Evolutionary conservation across 1,140 invertebrate genomes (phyloP).

Genomic region (Muscidifurax raptorellus): DNA sequence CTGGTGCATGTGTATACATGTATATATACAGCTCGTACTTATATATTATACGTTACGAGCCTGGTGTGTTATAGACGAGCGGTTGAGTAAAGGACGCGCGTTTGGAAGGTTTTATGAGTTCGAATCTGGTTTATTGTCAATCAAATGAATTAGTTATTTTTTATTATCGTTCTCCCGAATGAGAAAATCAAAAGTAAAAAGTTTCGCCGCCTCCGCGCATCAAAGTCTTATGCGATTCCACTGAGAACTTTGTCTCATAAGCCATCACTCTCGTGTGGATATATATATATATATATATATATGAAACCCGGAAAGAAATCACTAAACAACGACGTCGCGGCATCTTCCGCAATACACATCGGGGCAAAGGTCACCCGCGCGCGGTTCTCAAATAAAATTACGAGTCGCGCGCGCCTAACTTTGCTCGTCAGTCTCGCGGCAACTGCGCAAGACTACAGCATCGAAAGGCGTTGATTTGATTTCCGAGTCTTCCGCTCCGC

Average conservation of each 20-base stretch:
- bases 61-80: not conserved
- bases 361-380: not conserved
- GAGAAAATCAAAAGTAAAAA: too few species aligned
- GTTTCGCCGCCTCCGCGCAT: too few species aligned
- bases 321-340: not conserved
- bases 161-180: too few species aligned
- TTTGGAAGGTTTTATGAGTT: too few species aligned
- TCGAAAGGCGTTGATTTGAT: conserved; percentile 31
- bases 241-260: not conserved
- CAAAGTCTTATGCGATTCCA: not conserved
- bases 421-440: not conserved
- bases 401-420: not conserved
- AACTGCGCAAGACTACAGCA: not conserved
- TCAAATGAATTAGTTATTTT: too few species aligned
- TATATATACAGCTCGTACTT: too few species aligned
- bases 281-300: too few species aligned
- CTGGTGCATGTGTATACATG: not conserved
- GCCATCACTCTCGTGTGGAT: not conserved
- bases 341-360: too few species aligned
- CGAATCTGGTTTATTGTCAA: too few species aligned
- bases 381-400: not conserved
- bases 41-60: not conserved
- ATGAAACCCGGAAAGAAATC: not conserved
- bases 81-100: not conserved
- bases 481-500: not conserved